Evolutionary conservation across 2,888 invertebrate genomes (phyloP), one percentile per base, ranked within the genome.

Genomic region (Drosophila meridiana): DNA sequence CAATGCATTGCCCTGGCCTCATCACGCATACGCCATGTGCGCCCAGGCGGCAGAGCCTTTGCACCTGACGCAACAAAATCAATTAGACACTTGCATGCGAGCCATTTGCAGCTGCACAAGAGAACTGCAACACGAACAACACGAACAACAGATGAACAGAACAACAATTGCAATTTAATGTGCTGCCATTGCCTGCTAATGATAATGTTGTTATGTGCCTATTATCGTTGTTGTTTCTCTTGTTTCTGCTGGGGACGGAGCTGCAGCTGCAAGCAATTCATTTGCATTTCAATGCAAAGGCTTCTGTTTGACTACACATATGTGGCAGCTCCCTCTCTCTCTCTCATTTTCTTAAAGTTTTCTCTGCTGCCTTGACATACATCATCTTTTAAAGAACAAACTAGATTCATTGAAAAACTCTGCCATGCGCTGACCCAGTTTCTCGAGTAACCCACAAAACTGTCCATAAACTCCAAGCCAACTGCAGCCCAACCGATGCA

Each of bases 131-230:
- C 48, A 48, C 7, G n/a, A 9, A 8, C 48, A 30, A 30, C 48
- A 32, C n/a, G 30, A 59, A 52, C 43, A 32, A 71, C 47, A 47
- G 14, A 59, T 8, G 48, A 56, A 59, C 53, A 70, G 57, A 71
- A 45, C n/a, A 77, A 68, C 78, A 78, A 80, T 82, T 86, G 80
- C 76, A 78, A 67, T 86, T 78, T 86, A 78, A 83, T 86, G 76
- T 74, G 70, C 73, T 80, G 56, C 57, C 60, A 69, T 58, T 68
- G 69, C 57, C 65, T 70, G 66, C 74, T 84, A 85, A 87, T 85
- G 87, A 83, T 87, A 84, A 83, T 87, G 83, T 84, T 85, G 81
- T 84, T 85, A 82, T 79, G 81, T 70, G 78, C 74, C 79, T 65
- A 84, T 84, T 85, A 84, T 79, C 67, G 34, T 52, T 70, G 73